phyloP scores from a whole-genome alignment of 2,888 invertebrate genomes.

The Ephialtes manifestator region DNA sequence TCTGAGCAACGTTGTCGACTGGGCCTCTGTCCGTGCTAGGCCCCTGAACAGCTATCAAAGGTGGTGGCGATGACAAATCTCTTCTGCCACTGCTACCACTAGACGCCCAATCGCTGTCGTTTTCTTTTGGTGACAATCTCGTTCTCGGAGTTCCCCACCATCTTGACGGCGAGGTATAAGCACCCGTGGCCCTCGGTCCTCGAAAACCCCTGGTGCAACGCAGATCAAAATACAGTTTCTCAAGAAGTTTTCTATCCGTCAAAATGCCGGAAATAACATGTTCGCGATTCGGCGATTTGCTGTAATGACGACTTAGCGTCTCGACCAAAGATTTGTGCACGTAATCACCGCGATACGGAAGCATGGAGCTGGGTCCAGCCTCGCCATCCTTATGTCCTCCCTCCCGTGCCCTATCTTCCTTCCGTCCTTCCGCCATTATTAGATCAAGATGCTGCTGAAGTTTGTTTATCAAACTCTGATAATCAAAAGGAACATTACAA shows the following conservation, averaged over 20 bases:
- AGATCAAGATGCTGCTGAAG: constrained; percentile 88
- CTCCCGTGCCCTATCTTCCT: constrained; percentile 69
- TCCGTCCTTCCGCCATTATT: constrained; percentile 81
- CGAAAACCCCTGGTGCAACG: constrained; percentile 89
- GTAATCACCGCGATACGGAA: constrained; percentile 86
- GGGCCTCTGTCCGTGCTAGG: constrained; percentile 87
- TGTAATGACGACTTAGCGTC: constrained; percentile 90
- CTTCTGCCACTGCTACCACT: constrained; percentile 54
- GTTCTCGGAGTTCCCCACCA: constrained; percentile 78
- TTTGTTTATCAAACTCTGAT: constrained; percentile 89
- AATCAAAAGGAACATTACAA: constrained; percentile 86
- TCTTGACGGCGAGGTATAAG: constrained; percentile 82
- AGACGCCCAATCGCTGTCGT: constrained; percentile 71
- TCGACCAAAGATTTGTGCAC: constrained; percentile 89
- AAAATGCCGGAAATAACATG: constrained; percentile 91
- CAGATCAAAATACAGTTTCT: constrained; percentile 91
- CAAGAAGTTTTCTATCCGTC: constrained; percentile 91
- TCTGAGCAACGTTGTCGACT: constrained; percentile 88
- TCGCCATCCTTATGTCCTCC: constrained; percentile 73
- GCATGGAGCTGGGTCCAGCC: constrained; percentile 82
- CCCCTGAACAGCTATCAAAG: constrained; percentile 90
- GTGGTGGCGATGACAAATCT: constrained; percentile 88
- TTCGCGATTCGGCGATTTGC: constrained; percentile 89
- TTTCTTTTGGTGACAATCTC: constrained; percentile 71
- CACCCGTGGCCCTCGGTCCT: constrained; percentile 83